phyloP scores from a whole-genome alignment of 2,797 vertebrate species.

The Ficedula albicollis region DNA sequence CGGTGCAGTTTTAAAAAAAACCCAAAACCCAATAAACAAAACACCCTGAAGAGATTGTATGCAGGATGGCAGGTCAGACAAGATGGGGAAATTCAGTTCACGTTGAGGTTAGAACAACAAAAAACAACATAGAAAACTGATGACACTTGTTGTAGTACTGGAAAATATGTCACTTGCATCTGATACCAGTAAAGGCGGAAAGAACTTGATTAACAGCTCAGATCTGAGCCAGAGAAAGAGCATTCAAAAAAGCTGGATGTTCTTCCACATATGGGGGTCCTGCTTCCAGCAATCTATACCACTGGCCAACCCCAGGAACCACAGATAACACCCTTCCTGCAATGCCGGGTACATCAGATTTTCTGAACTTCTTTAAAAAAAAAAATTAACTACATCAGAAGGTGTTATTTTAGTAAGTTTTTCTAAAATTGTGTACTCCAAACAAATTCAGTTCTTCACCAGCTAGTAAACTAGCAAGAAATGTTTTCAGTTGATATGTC shows the following conservation, averaged over 20 bases:
- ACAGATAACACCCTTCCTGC: background rate
- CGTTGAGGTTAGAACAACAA: background rate
- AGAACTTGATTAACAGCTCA: background rate
- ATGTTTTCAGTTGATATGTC: background rate
- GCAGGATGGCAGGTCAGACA: background rate
- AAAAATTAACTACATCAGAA: background rate
- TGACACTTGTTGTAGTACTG: background rate
- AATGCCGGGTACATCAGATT: background rate
- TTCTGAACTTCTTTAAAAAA: background rate
- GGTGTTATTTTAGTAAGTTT: background rate
- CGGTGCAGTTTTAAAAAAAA: background rate
- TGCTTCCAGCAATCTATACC: background rate
- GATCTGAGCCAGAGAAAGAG: background rate
- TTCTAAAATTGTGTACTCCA: background rate
- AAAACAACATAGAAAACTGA: background rate
- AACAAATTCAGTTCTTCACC: background rate
- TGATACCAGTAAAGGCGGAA: background rate
- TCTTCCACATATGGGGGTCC: background rate
- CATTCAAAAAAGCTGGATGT: background rate
- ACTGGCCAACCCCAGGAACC: background rate
- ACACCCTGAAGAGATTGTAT: background rate
- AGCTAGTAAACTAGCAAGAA: background rate
- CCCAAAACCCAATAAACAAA: background rate
- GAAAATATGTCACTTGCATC: background rate
- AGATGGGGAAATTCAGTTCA: background rate